Conservation (phyloP, 2,888 invertebrate species). For the Oscheius sp. region DNA sequence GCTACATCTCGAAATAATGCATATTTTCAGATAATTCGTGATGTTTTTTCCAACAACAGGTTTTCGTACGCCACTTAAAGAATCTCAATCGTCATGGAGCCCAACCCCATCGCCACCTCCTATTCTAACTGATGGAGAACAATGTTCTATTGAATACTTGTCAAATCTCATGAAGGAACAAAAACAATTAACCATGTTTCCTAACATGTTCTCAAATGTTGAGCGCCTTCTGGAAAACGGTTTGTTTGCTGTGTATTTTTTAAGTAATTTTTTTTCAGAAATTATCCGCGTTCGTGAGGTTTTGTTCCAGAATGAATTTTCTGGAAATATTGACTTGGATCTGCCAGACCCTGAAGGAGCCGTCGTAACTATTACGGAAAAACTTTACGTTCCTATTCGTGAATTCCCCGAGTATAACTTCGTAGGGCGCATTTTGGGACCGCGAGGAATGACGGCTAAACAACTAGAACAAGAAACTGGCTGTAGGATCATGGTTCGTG, state of each 20-base stretch:
- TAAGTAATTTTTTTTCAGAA: constrained; percentile 80
- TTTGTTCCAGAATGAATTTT: constrained; percentile 95
- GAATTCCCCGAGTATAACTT: constrained; percentile 99
- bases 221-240: constrained; percentile 68
- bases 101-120: constrained; percentile 22
- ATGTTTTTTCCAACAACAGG: too few species aligned
- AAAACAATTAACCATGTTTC: constrained; percentile 63
- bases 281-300: constrained; percentile 96
- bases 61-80: too few species aligned
- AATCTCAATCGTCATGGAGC: too few species aligned
- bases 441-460: constrained; percentile 99
- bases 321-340: constrained; percentile 80
- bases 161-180: constrained; percentile 64
- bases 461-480: constrained; percentile 99
- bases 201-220: constrained; percentile 63
- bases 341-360: constrained; percentile 67
- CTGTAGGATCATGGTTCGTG: constrained; percentile 99
- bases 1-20: too few species aligned
- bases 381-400: constrained; percentile 99
- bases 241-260: constrained; percentile 13
- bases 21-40: too few species aligned
- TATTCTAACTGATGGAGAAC: constrained; percentile 1
- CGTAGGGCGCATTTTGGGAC: constrained; percentile 97
- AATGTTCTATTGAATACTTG: constrained; percentile 57
- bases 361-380: constrained; percentile 93